phyloP scores from a whole-genome alignment of 2,797 vertebrate species.

The Catostomus latipinnis region DNA sequence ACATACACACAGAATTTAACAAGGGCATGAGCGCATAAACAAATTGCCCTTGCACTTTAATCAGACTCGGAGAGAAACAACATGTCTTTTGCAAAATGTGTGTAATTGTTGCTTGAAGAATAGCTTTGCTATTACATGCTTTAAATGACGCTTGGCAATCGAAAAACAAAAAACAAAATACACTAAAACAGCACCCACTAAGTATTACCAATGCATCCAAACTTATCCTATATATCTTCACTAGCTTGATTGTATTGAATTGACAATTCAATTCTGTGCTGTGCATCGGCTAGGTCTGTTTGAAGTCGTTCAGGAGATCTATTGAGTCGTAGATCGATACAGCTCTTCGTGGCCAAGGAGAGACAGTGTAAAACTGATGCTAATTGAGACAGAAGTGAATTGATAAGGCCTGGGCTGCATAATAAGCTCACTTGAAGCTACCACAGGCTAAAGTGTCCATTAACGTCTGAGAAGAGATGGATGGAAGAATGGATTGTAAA shows the following conservation, averaged over 20 bases:
- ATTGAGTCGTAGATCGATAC: conserved; percentile 41
- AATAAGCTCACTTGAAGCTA: conserved; percentile 47
- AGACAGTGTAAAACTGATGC: conserved; percentile 38
- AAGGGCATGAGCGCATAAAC: conserved; percentile 47
- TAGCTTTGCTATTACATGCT: background rate
- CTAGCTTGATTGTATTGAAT: conserved; percentile 15
- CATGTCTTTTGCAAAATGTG: conserved; percentile 41
- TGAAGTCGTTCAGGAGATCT: conserved; percentile 33
- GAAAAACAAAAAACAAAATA: background rate
- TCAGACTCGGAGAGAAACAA: conserved; percentile 47
- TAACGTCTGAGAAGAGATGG: conserved; percentile 40
- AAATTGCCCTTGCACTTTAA: conserved; percentile 49
- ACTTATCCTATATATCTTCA: conserved; percentile 18
- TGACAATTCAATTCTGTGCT: background rate
- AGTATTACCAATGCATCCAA: conserved; percentile 1
- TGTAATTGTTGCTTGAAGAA: conserved; percentile 39
- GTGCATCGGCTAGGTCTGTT: conserved; percentile 5
- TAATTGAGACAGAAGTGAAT: conserved; percentile 50
- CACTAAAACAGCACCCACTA: background rate
- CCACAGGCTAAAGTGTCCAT: conserved; percentile 55
- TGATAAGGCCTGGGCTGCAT: conserved; percentile 42
- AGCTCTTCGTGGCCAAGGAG: conserved; percentile 11
- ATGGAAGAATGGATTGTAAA: conserved; percentile 30
- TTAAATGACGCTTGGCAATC: conserved; percentile 25
- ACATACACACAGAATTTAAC: conserved; percentile 47